Percentiles rank a stretch among this genome's conserved stretches.
Conservation (phyloP, 2,797 vertebrate species). For the Sebastiscus tertius region DNA sequence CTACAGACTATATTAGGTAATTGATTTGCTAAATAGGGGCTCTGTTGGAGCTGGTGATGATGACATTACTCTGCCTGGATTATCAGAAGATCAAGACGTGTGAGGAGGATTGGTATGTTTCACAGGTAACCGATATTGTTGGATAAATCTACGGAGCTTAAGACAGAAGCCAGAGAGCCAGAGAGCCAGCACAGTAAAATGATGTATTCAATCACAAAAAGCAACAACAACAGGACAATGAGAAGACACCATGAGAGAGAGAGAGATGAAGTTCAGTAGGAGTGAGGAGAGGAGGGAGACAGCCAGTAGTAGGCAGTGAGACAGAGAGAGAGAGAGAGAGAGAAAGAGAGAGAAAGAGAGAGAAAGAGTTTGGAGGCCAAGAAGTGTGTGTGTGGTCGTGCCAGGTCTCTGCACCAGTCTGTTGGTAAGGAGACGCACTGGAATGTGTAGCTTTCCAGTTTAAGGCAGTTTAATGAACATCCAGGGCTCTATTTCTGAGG, state of each 20-base stretch:
- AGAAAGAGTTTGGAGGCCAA: conserved; percentile 50
- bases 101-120: too few relatives aligned
- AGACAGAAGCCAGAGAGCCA: background rate
- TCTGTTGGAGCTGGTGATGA: background rate
- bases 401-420: conserved; percentile 75
- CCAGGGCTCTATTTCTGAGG: conserved; percentile 57
- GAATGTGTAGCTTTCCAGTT: conserved; percentile 83
- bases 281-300: conserved; percentile 30
- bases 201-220: background rate
- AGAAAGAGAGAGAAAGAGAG: background rate
- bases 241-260: background rate
- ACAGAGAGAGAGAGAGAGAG: conserved; percentile 1
- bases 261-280: conserved; percentile 16
- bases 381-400: conserved; percentile 60
- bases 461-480: conserved; percentile 84
- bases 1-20: background rate
- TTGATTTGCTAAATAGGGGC: background rate
- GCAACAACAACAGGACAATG: conserved; percentile 11
- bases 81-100: background rate
- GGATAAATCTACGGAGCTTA: background rate
- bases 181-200: background rate
- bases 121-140: background rate
- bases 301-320: conserved; percentile 26
- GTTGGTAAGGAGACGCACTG: conserved; percentile 82
- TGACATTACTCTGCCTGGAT: background rate